Conservation (phyloP, 1,140 invertebrate species). For the Lepidurus arcticus region DNA sequence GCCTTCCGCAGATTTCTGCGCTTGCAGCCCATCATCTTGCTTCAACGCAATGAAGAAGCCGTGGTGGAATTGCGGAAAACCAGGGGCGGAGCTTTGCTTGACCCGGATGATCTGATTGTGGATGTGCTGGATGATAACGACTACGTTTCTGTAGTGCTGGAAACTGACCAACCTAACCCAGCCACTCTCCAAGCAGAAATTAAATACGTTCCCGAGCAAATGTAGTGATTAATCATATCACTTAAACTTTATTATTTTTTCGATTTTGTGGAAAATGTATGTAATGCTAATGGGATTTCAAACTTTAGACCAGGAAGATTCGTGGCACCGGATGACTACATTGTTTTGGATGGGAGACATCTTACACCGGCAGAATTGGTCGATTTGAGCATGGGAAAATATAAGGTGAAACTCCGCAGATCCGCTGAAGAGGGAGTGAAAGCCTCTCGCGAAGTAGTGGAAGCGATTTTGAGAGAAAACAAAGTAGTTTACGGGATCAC, state of each 20-base stretch:
- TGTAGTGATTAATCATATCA: conserved; percentile 47
- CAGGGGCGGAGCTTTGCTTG: conserved; percentile 56
- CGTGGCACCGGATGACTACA: conserved; percentile 42
- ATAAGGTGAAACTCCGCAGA: conserved; percentile 54
- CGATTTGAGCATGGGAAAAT: conserved; percentile 53
- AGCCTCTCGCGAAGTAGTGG: conserved; percentile 53
- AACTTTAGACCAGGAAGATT: conserved; percentile 29
- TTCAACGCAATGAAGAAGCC: conserved; percentile 42
- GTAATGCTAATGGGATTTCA: conserved; percentile 21
- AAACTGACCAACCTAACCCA: conserved; percentile 52
- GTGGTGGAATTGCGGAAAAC: conserved; percentile 57
- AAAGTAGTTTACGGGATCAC: conserved; percentile 68
- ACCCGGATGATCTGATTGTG: conserved; percentile 52
- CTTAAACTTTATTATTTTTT: neutral
- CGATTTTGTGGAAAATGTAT: neutral
- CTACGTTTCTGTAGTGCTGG: conserved; percentile 56
- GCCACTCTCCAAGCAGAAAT: conserved; percentile 52
- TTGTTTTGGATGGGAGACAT: conserved; percentile 55
- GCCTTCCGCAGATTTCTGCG: conserved; percentile 51
- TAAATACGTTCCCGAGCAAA: conserved; percentile 56
- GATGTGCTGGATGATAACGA: conserved; percentile 60
- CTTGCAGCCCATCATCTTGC: conserved; percentile 42
- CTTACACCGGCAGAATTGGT: conserved; percentile 55
- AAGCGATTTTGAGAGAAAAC: conserved; percentile 56
- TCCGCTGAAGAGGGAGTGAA: conserved; percentile 53